Evolutionary conservation across 37 sponge, comb jelly and placozoan genomes (phyloP), one percentile per base, ranked within the genome.

Genomic region (Hexactinellida sp.): DNA sequence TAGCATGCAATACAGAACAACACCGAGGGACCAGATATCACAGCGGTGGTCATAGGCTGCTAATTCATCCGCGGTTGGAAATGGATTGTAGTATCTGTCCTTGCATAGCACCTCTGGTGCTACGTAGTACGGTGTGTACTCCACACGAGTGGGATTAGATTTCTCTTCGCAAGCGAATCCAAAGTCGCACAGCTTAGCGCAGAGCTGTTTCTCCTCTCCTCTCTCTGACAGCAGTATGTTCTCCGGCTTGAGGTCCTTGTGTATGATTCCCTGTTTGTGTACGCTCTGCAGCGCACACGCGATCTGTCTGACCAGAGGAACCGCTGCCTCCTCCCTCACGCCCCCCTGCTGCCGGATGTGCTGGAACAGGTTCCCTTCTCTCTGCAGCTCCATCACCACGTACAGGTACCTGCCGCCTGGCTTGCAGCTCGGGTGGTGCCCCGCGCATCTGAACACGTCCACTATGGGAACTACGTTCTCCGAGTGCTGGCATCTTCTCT

Each of bases 241-340:
- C 21, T 63, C 76, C 34, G 76, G 76, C 13, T 63, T 63, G 3
- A 63, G 76, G 13, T 63, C 76, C 13, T n/a, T 63, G 76, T 63
- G 76, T 23, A 63, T 63, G 13, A 63, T 63, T 63, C 76, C 76
- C 34, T 63, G 76, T n/a, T 63, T 63, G 76, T 63, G 76, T 63
- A 63, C 5, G 34, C 76, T 63, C 76, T 63, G 76, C 13, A 63
- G 34, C 3, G 19, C 76, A 25, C 3, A 63, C 76, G 13, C 76
- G 34, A 63, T 28, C 34, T 63, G 76, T 63, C 13, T 63, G 19
- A 63, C 13, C 28, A 63, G 30, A 23, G 3, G 76, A 23, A 63
- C 76, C 3, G 76, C 76, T 63, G 76, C 13, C 30, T 63, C 76
- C 30, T 63, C 76, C 13, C 76, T 63, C 76, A 63, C 21, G 3